Evolutionary conservation across 2,797 vertebrate genomes (phyloP).

Genomic region (Amphiprion clarkii): DNA sequence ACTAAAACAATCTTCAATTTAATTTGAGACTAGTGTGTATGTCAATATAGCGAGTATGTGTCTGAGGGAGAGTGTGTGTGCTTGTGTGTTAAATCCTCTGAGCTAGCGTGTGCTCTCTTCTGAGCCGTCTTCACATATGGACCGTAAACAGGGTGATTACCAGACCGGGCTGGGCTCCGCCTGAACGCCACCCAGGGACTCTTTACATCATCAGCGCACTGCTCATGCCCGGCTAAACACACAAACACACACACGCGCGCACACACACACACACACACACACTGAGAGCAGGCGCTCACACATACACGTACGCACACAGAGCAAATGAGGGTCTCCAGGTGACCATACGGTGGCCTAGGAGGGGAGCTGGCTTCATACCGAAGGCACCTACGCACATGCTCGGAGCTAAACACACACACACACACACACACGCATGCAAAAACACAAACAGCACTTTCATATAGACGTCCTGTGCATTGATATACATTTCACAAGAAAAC

Average conservation of each 20-base stretch:
- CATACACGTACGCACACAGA: conserved; percentile 17
- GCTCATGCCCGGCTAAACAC: conserved; percentile 81
- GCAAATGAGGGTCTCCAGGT: conserved; percentile 76
- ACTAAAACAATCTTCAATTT: conserved; percentile 59
- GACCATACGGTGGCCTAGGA: conserved; percentile 79
- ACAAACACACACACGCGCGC: conserved; percentile 61
- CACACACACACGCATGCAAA: not conserved
- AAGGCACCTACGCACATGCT: conserved; percentile 59
- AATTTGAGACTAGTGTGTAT: conserved; percentile 57
- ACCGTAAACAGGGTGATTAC: conserved; percentile 88
- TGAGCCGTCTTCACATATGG: conserved; percentile 86
- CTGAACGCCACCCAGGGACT: conserved; percentile 87
- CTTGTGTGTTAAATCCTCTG: conserved; percentile 65
- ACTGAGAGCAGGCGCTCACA: conserved; percentile 27
- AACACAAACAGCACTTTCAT: conserved; percentile 47
- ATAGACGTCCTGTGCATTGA: conserved; percentile 23
- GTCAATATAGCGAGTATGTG: conserved; percentile 55
- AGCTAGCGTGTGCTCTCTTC: conserved; percentile 70
- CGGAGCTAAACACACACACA: conserved; percentile 36
- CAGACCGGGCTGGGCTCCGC: conserved; percentile 82
- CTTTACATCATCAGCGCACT: conserved; percentile 84
- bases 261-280: conserved; percentile 34
- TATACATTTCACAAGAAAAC: conserved; percentile 24
- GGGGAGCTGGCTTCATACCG: conserved; percentile 68
- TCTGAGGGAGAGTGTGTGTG: conserved; percentile 51